Conservation (phyloP, 2,113 vertebrate genomes). For the Cynoglossus semilaevis region DNA sequence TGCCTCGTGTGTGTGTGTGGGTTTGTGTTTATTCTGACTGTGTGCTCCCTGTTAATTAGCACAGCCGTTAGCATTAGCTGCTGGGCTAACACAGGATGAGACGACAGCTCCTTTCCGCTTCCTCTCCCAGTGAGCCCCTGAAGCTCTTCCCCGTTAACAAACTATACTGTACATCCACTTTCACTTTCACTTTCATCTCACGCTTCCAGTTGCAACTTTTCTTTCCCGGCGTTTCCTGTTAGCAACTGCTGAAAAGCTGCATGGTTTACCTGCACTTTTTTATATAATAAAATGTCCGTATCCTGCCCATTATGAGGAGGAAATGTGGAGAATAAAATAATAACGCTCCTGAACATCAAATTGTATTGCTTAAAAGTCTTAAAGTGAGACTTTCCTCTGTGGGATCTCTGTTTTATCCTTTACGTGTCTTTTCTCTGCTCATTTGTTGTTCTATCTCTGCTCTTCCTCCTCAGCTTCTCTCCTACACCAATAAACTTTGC, state of each 20-base stretch:
- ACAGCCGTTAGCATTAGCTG: constrained; percentile 55
- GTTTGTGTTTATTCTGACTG: neutral
- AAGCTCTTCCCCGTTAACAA: constrained; percentile 27
- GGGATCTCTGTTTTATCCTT: constrained; percentile 13
- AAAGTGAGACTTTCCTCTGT: no score
- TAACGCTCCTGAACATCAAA: no score
- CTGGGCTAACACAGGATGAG: constrained; percentile 48
- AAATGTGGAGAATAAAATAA: no score
- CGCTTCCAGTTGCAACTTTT: constrained; percentile 40
- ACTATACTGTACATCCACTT: constrained; percentile 3
- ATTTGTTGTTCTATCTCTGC: neutral
- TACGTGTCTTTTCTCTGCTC: neutral
- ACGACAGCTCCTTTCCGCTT: constrained; percentile 46
- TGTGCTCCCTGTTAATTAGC: constrained; percentile 45
- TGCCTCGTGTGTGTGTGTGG: constrained; percentile 9
- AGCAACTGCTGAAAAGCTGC: no score
- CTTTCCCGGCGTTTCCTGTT: constrained; percentile 32
- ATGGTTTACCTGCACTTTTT: neutral
- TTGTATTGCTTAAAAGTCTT: no score
- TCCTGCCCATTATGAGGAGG: no score
- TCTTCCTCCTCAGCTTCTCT: neutral
- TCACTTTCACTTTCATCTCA: constrained; percentile 35
- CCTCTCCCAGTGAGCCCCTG: constrained; percentile 42
- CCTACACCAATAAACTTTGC: constrained; percentile 12
- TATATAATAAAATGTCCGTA: neutral